These are phyloP conservation scores for Oegoconia quadripuncta DNA, from an alignment of 2,888 invertebrate species.

Conservation along the genomic window DNA sequence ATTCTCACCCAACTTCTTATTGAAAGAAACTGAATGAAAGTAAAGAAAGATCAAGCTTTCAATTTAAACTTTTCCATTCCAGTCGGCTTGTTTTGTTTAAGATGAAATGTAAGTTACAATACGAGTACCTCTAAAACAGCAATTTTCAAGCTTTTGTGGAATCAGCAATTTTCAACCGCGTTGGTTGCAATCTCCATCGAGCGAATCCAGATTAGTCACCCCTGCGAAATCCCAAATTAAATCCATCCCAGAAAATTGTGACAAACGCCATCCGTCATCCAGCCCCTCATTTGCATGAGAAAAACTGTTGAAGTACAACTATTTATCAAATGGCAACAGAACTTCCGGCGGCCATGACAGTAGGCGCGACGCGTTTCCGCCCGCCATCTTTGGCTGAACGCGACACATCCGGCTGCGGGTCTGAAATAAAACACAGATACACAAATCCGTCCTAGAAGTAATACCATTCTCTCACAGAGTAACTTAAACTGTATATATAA, in stretches of 20 bases:
- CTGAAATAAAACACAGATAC: neutral
- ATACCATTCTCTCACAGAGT: no score
- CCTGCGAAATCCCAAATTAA: slow-evolving; percentile 68
- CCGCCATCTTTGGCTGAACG: slow-evolving; percentile 60
- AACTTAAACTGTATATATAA: no score
- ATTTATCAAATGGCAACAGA: slow-evolving; percentile 76
- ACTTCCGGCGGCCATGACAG: slow-evolving; percentile 75
- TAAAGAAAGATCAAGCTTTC: slow-evolving; percentile 15
- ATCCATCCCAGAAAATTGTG: slow-evolving; percentile 75
- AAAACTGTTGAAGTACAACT: slow-evolving; percentile 78
- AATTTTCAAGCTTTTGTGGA: slow-evolving; percentile 22
- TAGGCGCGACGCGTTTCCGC: slow-evolving; percentile 73
- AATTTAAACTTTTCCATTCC: slow-evolving; percentile 19
- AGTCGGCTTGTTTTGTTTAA: no score
- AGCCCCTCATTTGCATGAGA: slow-evolving; percentile 77
- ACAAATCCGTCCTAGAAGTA: no score
- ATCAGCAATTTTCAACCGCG: slow-evolving; percentile 46
- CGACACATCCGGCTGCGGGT: slow-evolving; percentile 38
- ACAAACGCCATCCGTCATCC: slow-evolving; percentile 76
- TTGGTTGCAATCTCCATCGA: slow-evolving; percentile 30
- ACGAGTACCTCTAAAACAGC: slow-evolving; percentile 16
- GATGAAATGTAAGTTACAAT: no score
- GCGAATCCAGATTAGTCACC: slow-evolving; percentile 53
- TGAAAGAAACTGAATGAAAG: slow-evolving; percentile 9
- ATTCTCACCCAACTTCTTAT: slow-evolving; percentile 7